Evolutionary conservation across 2,113 vertebrate species (phyloP), one percentile per base, ranked within the genome.

Genomic region (Toxotes chatareus): DNA sequence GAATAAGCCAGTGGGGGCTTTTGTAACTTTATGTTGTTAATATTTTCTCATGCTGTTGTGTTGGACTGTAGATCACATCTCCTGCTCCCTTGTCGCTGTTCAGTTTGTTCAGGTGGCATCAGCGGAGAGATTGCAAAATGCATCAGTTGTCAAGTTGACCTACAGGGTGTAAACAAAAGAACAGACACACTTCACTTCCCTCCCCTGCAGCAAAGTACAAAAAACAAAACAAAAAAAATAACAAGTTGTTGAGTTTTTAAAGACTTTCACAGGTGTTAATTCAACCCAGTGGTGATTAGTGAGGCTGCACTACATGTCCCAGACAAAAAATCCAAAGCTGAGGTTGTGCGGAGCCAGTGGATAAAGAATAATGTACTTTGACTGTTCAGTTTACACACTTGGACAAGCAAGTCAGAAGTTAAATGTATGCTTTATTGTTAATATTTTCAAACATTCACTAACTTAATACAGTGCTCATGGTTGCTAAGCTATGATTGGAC

Each of bases 61-160:
- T 69, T 4, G 21, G 16, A 19, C 16, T n/a, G 10, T 60, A 51
- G 51, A 61, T 75, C 68, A 60, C 34, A 59, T 40, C 62, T 19
- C n/a, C 59, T 19, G 42, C 56, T 61, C 17, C 56, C 47, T 57
- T 0, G 1, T 13, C 23, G 64, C 14, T 47, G n/a, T 36, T 65
- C n/a, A 17, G 21, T 13, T 75, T 59, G 64, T 68, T 17, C 70
- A 34, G 64, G 70, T 72, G 74, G 59, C 64, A 63, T 75, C 44
- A 51, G 17, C 36, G 11, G 16, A 69, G 7, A 66, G 36, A 60
- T 40, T 64, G 32, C 36, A 44, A 61, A 65, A 78, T 82, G 34
- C 70, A 79, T 68, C 42, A 34, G 2, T 2, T 73, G 53, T 56
- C 27, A 27, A 27, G 23, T 46, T 63, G 53, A 67, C 63, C 61